Evolutionary conservation across 2,888 invertebrate species (phyloP).

Genomic region (Mechanitis messenoides): DNA sequence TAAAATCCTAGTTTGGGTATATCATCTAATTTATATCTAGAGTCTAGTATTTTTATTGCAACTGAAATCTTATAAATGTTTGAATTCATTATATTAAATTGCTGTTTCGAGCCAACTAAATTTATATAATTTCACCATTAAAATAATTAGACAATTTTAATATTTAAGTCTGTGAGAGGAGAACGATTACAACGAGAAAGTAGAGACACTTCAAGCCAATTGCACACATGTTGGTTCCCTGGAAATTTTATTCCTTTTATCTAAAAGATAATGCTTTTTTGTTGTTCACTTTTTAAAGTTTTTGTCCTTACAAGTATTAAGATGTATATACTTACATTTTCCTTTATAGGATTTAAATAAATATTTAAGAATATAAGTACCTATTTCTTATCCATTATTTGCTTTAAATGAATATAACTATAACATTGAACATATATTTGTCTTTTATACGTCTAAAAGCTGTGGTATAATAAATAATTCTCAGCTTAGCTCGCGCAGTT

Average conservation of each 20-base stretch:
- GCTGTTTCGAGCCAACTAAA: background rate
- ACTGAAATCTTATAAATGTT: too few relatives aligned
- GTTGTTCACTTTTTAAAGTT: conserved; percentile 44
- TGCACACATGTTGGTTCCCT: conserved; percentile 59
- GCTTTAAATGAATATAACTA: too few relatives aligned
- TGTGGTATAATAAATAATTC: background rate
- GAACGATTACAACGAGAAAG: conserved; percentile 54
- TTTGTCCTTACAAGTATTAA: conserved; percentile 3
- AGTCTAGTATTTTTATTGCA: too few relatives aligned
- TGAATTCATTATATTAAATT: too few relatives aligned
- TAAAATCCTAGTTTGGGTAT: too few relatives aligned
- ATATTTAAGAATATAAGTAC: background rate
- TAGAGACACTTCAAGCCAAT: conserved; percentile 57
- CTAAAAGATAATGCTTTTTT: conserved; percentile 57
- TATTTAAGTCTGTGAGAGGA: conserved; percentile 51
- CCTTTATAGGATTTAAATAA: conserved; percentile 10
- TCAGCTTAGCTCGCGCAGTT: conserved; percentile 18
- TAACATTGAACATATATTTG: too few relatives aligned
- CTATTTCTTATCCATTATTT: background rate
- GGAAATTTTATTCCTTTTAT: conserved; percentile 44
- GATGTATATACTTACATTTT: conserved; percentile 26
- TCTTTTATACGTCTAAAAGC: background rate
- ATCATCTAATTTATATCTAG: too few relatives aligned
- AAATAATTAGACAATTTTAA: conserved; percentile 52
- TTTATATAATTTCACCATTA: conserved; percentile 33